These are phyloP conservation scores for Takifugu ocellatus DNA, from an alignment of 2,797 vertebrate species.

Conservation along the genomic window DNA sequence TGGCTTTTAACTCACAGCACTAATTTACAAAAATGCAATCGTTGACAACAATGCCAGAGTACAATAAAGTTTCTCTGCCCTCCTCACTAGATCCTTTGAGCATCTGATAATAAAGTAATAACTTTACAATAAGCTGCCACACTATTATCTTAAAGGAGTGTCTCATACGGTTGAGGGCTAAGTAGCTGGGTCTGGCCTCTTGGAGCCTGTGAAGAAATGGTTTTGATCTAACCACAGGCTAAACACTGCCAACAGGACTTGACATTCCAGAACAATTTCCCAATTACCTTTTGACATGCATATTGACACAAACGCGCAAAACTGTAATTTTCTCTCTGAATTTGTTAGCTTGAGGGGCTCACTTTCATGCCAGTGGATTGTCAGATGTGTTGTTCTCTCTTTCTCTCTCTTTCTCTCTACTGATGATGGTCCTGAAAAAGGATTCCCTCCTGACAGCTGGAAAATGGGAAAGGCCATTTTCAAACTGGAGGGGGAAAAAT, in stretches of 20 bases:
- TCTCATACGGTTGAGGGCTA: constrained; percentile 46
- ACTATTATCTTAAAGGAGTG: constrained; percentile 64
- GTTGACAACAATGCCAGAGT: constrained; percentile 24
- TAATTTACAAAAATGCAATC: constrained; percentile 5
- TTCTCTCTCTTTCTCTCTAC: constrained; percentile 59
- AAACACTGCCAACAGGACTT: constrained; percentile 77
- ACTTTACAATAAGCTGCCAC: constrained; percentile 56
- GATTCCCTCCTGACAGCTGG: constrained; percentile 40
- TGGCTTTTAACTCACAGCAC: not conserved
- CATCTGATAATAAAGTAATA: constrained; percentile 50
- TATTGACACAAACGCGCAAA: constrained; percentile 79
- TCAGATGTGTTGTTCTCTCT: constrained; percentile 73
- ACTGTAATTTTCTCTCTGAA: constrained; percentile 79
- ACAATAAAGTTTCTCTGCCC: constrained; percentile 19
- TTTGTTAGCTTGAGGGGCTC: constrained; percentile 75
- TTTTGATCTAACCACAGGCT: constrained; percentile 77
- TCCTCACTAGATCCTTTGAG: constrained; percentile 25
- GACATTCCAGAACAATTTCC: constrained; percentile 79
- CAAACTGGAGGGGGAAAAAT: constrained; percentile 28
- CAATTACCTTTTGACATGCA: constrained; percentile 81
- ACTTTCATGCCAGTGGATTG: constrained; percentile 75
- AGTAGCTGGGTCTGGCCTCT: constrained; percentile 64
- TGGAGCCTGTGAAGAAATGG: constrained; percentile 68
- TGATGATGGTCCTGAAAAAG: constrained; percentile 66
- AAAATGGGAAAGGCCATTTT: constrained; percentile 40